These are phyloP conservation scores for Piliocolobus tephrosceles DNA, from an alignment of 2,113 vertebrate genomes.

Conservation along the genomic window DNA sequence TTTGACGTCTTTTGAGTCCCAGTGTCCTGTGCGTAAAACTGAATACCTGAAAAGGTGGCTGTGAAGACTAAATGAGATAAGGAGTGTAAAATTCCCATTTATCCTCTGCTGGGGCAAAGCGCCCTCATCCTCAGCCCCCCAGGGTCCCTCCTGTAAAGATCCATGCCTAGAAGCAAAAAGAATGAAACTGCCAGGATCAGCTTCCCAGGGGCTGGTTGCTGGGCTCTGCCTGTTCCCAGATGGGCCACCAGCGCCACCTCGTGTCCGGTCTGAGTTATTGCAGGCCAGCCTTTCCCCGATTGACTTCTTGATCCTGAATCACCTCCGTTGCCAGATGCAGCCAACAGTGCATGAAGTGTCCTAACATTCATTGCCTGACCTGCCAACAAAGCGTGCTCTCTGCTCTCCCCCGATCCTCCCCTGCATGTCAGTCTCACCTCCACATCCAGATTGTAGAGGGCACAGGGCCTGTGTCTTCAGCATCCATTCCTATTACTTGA, in stretches of 20 bases:
- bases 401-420: neutral
- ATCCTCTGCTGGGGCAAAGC: neutral
- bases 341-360: neutral
- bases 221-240: neutral
- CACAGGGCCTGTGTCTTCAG: neutral
- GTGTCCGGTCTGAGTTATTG: neutral
- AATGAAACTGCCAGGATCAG: neutral
- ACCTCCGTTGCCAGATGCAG: neutral
- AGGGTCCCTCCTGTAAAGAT: too few relatives aligned
- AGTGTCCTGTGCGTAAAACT: neutral
- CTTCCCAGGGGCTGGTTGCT: neutral
- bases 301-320: neutral
- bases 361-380: neutral
- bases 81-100: neutral
- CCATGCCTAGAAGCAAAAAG: neutral
- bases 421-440: neutral
- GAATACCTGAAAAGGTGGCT: neutral
- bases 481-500: neutral
- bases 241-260: constrained; percentile 45
- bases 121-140: neutral
- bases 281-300: neutral
- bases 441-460: neutral
- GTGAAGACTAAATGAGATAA: neutral
- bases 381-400: neutral
- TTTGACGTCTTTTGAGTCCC: neutral